Evolutionary conservation across 2,113 vertebrate species (phyloP).

Genomic region (Tichodroma muraria): DNA sequence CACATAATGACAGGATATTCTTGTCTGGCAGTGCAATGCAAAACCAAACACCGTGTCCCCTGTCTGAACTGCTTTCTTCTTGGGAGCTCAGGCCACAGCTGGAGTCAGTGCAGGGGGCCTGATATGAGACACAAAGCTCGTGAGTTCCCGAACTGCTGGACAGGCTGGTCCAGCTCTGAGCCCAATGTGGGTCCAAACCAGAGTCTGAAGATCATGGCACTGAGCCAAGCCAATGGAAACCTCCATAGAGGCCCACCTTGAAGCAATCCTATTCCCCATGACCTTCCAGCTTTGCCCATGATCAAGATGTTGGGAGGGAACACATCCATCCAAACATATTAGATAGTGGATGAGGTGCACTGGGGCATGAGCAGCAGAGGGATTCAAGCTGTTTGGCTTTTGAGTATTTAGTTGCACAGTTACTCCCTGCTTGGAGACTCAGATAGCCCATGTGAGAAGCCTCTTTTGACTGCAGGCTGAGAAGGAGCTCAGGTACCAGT

Average conservation of each 20-base stretch:
- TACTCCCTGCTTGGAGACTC: not conserved
- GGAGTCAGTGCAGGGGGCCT: not conserved
- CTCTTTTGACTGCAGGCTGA: not conserved
- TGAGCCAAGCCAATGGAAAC: not conserved
- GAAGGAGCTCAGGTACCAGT: not conserved
- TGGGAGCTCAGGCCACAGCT: not conserved
- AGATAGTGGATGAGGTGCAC: accelerated
- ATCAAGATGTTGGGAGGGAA: not conserved
- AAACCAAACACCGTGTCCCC: not conserved
- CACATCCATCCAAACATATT: not conserved
- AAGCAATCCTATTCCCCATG: not conserved
- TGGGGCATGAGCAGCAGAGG: not conserved
- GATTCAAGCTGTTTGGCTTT: not conserved
- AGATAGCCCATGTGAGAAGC: not conserved
- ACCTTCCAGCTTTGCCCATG: not conserved
- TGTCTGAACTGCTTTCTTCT: not conserved
- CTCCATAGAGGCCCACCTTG: not conserved
- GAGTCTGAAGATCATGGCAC: not conserved
- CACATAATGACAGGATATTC: not conserved
- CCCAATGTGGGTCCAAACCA: not conserved
- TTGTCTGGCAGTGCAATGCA: not conserved
- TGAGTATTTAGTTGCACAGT: not conserved
- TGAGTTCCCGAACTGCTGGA: not conserved
- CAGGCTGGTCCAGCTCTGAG: not conserved
- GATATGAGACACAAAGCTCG: not conserved